These are phyloP conservation scores for Fragum fragum DNA, from an alignment of 2,888 invertebrate genomes.

Conservation along the genomic window DNA sequence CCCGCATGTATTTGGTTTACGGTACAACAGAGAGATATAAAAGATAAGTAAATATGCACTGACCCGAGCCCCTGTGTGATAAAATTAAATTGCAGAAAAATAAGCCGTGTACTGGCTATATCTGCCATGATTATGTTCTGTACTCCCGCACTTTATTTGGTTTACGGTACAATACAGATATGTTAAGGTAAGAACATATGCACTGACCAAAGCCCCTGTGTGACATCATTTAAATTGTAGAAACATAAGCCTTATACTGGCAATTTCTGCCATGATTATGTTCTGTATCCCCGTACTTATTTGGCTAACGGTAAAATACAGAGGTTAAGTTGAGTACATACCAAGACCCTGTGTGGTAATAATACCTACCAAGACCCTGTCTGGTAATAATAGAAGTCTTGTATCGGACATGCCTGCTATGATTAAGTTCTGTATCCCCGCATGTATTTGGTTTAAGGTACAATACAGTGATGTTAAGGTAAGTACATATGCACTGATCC, in stretches of 20 bases:
- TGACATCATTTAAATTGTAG: slow-evolving; percentile 96
- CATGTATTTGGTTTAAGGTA: slow-evolving; percentile 96
- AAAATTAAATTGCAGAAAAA: slow-evolving; percentile 96
- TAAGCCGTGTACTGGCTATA: slow-evolving; percentile 94
- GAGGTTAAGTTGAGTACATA: slow-evolving; percentile 93
- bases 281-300: slow-evolving; percentile 95
- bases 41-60: slow-evolving; percentile 94
- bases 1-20: slow-evolving; percentile 96
- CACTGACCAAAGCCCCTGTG: slow-evolving; percentile 94
- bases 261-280: slow-evolving; percentile 93
- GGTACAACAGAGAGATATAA: slow-evolving; percentile 96
- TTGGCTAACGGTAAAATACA: slow-evolving; percentile 97
- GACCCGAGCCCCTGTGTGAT: slow-evolving; percentile 96
- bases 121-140: slow-evolving; percentile 94
- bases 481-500: slow-evolving; percentile 91
- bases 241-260: slow-evolving; percentile 94
- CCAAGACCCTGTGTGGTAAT: too few species aligned
- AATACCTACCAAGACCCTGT: slow-evolving; percentile 93
- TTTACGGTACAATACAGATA: not conserved
- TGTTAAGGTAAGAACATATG: slow-evolving; percentile 88
- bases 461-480: slow-evolving; percentile 94
- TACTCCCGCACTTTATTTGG: slow-evolving; percentile 91
- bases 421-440: slow-evolving; percentile 95
- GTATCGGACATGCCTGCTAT: slow-evolving; percentile 93
- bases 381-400: slow-evolving; percentile 94